Conservation (phyloP, 1,140 invertebrate genomes). For the Planococcus citri region DNA sequence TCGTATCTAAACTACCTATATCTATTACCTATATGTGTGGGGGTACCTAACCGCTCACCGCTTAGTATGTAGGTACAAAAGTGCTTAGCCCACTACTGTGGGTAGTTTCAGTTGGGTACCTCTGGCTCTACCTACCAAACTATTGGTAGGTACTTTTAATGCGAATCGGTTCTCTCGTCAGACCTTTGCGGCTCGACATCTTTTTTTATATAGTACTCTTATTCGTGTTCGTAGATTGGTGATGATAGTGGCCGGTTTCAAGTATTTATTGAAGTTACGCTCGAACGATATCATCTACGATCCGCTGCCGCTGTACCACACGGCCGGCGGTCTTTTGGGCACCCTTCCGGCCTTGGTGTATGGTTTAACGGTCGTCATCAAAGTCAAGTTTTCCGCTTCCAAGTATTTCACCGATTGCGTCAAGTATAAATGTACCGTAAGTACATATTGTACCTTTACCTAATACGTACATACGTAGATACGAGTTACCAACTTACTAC, state of each 20-base stretch:
- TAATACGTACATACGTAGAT: too few relatives aligned
- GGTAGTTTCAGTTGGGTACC: too few relatives aligned
- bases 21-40: too few relatives aligned
- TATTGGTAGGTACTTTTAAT: too few relatives aligned
- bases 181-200: too few relatives aligned
- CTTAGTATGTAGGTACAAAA: too few relatives aligned
- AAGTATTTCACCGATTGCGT: constrained; percentile 90
- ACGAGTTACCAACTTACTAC: constrained; percentile 49
- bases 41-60: too few relatives aligned
- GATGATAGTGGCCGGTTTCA: constrained; percentile 46
- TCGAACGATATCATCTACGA: constrained; percentile 70
- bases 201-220: neutral
- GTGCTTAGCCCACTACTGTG: too few relatives aligned
- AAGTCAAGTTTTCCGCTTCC: constrained; percentile 82
- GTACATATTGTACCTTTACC: constrained; percentile 27
- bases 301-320: constrained; percentile 85
- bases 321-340: constrained; percentile 60
- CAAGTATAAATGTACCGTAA: constrained; percentile 78
- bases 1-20: too few relatives aligned
- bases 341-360: constrained; percentile 52
- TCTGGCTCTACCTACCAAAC: too few relatives aligned
- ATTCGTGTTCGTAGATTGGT: constrained; percentile 40
- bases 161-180: too few relatives aligned
- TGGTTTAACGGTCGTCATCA: constrained; percentile 66
- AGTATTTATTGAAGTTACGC: constrained; percentile 41